A percentile compares a stretch with the other conserved stretches of the same genome.
Conservation (phyloP, 2,888 invertebrate species). For the Teinopalpus imperialis region DNA sequence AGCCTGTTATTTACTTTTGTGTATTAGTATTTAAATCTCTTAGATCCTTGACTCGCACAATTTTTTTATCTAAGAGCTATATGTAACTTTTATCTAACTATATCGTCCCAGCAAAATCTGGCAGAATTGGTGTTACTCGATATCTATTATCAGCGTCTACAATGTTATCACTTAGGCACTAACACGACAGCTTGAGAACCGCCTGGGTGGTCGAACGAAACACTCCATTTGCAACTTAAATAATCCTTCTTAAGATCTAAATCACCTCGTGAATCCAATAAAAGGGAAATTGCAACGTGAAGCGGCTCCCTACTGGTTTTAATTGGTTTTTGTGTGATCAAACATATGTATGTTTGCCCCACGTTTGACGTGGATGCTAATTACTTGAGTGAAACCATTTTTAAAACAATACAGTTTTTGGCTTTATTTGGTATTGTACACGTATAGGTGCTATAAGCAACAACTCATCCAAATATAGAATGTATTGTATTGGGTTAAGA, state of each 20-base stretch:
- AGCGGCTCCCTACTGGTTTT: slow-evolving; percentile 2
- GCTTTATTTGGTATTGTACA: slow-evolving; percentile 22
- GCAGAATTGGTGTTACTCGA: slow-evolving; percentile 20
- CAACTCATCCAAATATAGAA: neutral
- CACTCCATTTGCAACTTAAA: slow-evolving; percentile 18
- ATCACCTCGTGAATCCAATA: neutral
- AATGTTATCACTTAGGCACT: slow-evolving; percentile 18
- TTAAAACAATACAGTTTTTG: slow-evolving; percentile 16
- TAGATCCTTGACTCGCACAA: neutral
- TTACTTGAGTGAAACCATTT: slow-evolving; percentile 25
- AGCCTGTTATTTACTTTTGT: neutral
- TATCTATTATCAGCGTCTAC: slow-evolving; percentile 17
- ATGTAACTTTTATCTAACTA: too few relatives aligned
- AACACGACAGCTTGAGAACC: slow-evolving; percentile 21
- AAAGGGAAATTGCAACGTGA: slow-evolving; percentile 16
- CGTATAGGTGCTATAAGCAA: neutral
- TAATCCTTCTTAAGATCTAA: slow-evolving; percentile 6
- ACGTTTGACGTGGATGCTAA: slow-evolving; percentile 10
- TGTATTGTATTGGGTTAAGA: slow-evolving; percentile 8
- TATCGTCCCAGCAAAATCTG: slow-evolving; percentile 5
- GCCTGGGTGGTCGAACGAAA: slow-evolving; percentile 20
- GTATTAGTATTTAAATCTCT: neutral
- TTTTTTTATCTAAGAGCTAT: slow-evolving; percentile 9
- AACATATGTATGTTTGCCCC: slow-evolving; percentile 23
- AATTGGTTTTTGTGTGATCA: slow-evolving; percentile 23